Base-by-base conservation (phyloP, 2,888 invertebrate genomes). In the Crioceris asparagi region DNA sequence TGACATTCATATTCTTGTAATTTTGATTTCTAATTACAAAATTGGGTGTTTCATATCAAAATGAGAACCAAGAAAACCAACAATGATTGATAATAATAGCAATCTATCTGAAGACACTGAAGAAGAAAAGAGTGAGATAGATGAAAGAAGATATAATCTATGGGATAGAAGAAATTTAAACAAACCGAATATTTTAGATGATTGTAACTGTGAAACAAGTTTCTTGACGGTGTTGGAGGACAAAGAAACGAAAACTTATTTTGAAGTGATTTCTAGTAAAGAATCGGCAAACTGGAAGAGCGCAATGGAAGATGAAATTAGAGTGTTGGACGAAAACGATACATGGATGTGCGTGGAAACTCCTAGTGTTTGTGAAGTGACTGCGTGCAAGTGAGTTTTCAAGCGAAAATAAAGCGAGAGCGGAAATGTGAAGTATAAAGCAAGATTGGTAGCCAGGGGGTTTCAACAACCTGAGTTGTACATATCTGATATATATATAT, bases 351-450 rank as follows among this genome's bases (percentile, higher is more conserved):
- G 27, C 16, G 40, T 33, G n/a, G n/a, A 35, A 18, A 33, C 16
- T 8, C 39, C 41, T 3, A 14, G 17, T 23, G 34, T 29, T 31
- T 19, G 14, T 35, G 36, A 42, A 19, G 35, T 40, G 11, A 40
- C 44, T 14, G 40, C 41, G 11, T 41, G 39, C 18, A 44, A 45
- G 29, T 45, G 45, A 45, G 42, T 47, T 7, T 44, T 44, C 33
- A 44, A 41, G 19, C 27, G 34, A 6, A 46, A 45, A 38, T 37
- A 27, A 23, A 32, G 43, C 31, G 39, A 37, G 25, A 17, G 19
- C 10, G 46, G 41, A 7, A 27, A 38, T 21, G 10, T 10, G 6
- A 21, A 6, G 6, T 21, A 21, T 21, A 21, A 21, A 21, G 21
- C 21, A 10, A 21, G 21, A 10, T 10, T 21, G 6, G 21, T 21